Evolutionary conservation across 2,113 vertebrate species (phyloP), one percentile per base, ranked within the genome.

Genomic region (Megaceryle maxima): DNA sequence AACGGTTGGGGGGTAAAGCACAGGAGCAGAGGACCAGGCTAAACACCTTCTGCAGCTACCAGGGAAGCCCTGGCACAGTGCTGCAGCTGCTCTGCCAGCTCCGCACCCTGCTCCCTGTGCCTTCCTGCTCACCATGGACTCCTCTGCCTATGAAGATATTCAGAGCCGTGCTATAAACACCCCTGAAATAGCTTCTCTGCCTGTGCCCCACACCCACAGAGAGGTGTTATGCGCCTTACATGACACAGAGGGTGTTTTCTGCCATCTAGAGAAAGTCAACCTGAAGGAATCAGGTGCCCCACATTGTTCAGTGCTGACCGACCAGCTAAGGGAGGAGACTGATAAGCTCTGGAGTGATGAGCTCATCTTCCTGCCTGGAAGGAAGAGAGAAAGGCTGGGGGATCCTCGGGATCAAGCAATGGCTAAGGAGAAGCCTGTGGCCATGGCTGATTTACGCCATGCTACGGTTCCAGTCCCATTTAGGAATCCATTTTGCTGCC

Each of bases 231-330:
- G 84, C 63, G 78, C 87, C 88, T 68, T n/a, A 14, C 48, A 16
- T 17, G 81, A 73, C 55, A 79, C 68, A 70, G 31, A 66, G 69
- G 21, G 78, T 31, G 59, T 39, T 62, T 79, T 67, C 90, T 91
- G 87, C 78, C 91, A 68, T 9, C 28, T 6, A 62, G 63, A 82
- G 87, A 43, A 73, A 87, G 72, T 43, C 75, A 88, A 0, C 51
- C 46, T 67, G 85, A 56, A 88, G 90, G 63, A 74, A 67, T 83
- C 51, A 20, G 76, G 68, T 93, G 79, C 82, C 74, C 83, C 46
- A 13, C 15, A 5, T 12, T 66, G 84, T 28, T 55, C 37, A 75
- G 69, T 10, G 81, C 31, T 28, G 62, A 73, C 29, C 53, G 84
- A 81, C 51, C 81, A 66, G 4, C 72, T 70, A 67, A 90, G 64